Conservation (phyloP, 2,113 vertebrate species). For the Bufo bufo region DNA sequence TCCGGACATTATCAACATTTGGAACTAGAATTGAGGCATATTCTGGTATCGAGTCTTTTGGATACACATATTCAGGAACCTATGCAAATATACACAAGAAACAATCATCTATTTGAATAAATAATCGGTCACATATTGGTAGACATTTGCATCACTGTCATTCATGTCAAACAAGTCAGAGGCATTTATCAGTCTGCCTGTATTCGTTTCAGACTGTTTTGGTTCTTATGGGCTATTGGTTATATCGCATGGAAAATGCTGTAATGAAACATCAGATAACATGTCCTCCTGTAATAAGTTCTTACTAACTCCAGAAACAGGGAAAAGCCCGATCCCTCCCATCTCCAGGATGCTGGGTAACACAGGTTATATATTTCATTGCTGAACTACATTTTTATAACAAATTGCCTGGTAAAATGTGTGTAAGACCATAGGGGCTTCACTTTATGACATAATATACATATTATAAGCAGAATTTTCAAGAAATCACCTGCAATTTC, state of each 20-base stretch:
- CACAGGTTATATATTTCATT: not conserved
- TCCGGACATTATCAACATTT: slow-evolving; percentile 83
- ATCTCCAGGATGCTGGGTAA: not conserved
- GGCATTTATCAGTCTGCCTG: too few species aligned
- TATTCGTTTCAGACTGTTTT: too few species aligned
- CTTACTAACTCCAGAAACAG: not conserved
- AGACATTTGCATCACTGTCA: too few species aligned
- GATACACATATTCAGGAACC: slow-evolving; percentile 82
- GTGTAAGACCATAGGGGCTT: not conserved
- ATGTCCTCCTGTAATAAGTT: not conserved
- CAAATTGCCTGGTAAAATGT: not conserved
- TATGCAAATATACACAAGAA: slow-evolving; percentile 58
- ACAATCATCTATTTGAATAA: slow-evolving; percentile 1
- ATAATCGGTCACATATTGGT: too few species aligned
- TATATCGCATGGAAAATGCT: not conserved
- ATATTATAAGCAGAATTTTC: not conserved
- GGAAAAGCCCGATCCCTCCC: not conserved
- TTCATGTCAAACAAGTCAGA: too few species aligned
- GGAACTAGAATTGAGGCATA: slow-evolving; percentile 83
- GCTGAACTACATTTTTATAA: not conserved
- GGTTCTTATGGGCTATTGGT: not conserved
- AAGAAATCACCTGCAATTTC: not conserved
- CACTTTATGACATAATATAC: not conserved
- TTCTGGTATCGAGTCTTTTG: slow-evolving; percentile 77
- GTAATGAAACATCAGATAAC: not conserved